Percentiles rank a stretch among this genome's conserved stretches.
Evolutionary conservation across 2,888 invertebrate genomes (phyloP).

Genomic region (Operophtera brumata): DNA sequence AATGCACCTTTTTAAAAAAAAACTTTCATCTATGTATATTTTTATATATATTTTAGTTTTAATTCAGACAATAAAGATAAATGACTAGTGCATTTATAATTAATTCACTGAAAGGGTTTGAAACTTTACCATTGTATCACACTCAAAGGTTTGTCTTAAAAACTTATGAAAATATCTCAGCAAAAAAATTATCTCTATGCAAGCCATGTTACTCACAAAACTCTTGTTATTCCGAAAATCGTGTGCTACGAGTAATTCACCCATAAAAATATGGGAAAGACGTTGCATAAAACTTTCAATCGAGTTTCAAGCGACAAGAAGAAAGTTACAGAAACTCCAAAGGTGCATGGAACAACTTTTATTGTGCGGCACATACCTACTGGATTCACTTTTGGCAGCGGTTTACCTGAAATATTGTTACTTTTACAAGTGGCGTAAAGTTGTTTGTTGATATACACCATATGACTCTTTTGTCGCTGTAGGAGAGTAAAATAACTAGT

Average conservation of each 20-base stretch:
- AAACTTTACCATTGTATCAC: too few species aligned
- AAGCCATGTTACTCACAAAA: not conserved
- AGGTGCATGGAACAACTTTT: constrained; percentile 33
- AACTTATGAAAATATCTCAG: too few species aligned
- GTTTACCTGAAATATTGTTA: constrained; percentile 20
- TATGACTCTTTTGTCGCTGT: not conserved
- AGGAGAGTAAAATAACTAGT: not conserved
- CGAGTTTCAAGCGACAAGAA: constrained; percentile 35
- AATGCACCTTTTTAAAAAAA: constrained; percentile 9
- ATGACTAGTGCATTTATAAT: too few species aligned
- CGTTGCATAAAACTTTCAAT: constrained; percentile 35
- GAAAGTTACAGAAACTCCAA: constrained; percentile 24
- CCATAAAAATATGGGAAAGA: constrained; percentile 35
- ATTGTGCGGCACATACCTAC: constrained; percentile 23
- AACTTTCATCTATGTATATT: not conserved
- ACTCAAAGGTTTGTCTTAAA: too few species aligned
- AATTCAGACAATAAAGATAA: too few species aligned
- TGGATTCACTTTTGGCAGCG: constrained; percentile 23
- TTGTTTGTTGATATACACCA: not conserved
- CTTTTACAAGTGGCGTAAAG: not conserved
- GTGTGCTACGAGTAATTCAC: constrained; percentile 20
- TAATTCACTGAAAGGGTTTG: too few species aligned
- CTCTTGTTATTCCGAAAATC: constrained; percentile 21
- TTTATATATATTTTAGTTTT: too few species aligned
- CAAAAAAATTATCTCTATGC: not conserved